phyloP scores from a whole-genome alignment of 1,140 invertebrate genomes.

The Sitophilus oryzae region DNA sequence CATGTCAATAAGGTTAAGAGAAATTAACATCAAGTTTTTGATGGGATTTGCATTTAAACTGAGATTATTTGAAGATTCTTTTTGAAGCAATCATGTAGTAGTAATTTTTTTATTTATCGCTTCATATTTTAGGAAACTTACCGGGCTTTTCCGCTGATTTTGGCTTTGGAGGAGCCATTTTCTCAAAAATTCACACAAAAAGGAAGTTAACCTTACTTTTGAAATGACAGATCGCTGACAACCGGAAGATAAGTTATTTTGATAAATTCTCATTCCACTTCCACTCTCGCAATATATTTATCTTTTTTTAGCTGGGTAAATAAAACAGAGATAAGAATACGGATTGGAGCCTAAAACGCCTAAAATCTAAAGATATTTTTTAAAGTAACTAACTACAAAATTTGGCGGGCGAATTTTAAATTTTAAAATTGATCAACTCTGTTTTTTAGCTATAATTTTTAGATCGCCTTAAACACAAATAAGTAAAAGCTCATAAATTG shows the following conservation, averaged over 20 bases:
- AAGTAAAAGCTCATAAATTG: too few relatives aligned
- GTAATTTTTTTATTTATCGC: background rate
- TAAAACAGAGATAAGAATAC: too few relatives aligned
- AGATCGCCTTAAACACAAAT: background rate
- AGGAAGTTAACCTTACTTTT: conserved; percentile 25
- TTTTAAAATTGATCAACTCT: too few relatives aligned
- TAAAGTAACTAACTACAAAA: too few relatives aligned
- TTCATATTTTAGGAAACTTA: conserved; percentile 42
- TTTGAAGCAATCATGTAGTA: background rate
- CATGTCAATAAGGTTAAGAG: background rate
- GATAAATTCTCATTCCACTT: too few relatives aligned
- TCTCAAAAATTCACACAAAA: conserved; percentile 45
- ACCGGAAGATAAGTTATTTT: conserved; percentile 9
- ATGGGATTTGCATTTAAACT: background rate
- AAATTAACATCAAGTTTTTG: too few relatives aligned
- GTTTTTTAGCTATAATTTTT: conserved; percentile 6
- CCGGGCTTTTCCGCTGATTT: conserved; percentile 59
- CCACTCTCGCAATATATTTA: background rate
- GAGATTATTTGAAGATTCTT: background rate
- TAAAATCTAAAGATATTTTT: too few relatives aligned
- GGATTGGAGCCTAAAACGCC: too few relatives aligned
- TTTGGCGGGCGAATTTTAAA: too few relatives aligned
- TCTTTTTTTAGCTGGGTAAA: background rate
- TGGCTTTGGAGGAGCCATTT: conserved; percentile 62
- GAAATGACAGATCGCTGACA: background rate